A percentile compares a stretch with the other conserved stretches of the same genome.
These are phyloP conservation scores for Leucosticte australis DNA, from an alignment of 2,113 vertebrate species.

Conservation along the genomic window DNA sequence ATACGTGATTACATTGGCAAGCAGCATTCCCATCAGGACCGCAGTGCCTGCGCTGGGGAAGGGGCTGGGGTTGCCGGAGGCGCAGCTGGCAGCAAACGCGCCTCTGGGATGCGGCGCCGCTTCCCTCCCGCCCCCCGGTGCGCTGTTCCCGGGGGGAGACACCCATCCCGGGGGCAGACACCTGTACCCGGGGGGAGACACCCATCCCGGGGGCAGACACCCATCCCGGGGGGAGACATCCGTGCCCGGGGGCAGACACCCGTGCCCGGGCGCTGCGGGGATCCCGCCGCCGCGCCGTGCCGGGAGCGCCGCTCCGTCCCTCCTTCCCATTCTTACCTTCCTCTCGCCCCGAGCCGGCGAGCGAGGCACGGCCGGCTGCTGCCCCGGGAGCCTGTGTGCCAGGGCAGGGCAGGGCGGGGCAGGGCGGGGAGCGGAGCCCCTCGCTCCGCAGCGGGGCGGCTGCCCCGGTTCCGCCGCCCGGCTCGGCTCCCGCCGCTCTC, in stretches of 20 bases:
- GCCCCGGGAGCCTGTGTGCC: neutral
- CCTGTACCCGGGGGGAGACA: too few relatives aligned
- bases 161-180: neutral
- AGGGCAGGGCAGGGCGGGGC: neutral
- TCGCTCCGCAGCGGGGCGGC: neutral
- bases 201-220: neutral
- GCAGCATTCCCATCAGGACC: neutral
- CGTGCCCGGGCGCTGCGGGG: neutral
- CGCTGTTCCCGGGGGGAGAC: neutral
- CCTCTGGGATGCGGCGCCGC: neutral
- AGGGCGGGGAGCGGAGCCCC: neutral
- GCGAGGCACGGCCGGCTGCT: neutral
- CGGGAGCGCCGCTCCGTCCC: neutral
- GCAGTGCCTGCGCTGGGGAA: neutral
- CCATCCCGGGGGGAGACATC: neutral
- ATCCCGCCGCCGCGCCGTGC: neutral
- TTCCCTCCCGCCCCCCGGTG: neutral
- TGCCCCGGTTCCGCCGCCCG: neutral
- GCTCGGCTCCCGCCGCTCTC: neutral
- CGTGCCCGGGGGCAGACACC: too few relatives aligned
- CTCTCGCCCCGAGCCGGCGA: neutral
- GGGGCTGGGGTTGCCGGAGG: neutral
- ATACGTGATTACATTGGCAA: neutral
- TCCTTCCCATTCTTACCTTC: neutral
- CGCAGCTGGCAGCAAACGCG: neutral